phyloP scores from a whole-genome alignment of 2,888 invertebrate species.

The Exocentrus adspersus region DNA sequence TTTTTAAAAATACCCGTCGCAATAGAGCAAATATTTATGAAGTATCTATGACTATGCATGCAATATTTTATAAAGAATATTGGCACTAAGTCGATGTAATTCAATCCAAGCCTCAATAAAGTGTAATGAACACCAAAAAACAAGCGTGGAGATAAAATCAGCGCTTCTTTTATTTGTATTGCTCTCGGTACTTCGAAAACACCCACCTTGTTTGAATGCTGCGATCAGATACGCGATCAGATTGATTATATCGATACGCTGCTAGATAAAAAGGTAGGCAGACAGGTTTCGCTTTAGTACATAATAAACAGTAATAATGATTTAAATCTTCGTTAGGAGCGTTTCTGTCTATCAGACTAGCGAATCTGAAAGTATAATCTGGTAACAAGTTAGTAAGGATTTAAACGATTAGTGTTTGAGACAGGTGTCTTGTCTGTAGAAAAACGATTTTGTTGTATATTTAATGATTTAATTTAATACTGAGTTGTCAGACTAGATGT shows the following conservation, averaged over 20 bases:
- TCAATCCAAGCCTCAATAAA: conserved; percentile 11
- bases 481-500: conserved; percentile 10
- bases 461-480: conserved; percentile 34
- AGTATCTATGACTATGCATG: conserved; percentile 22
- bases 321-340: conserved; percentile 10
- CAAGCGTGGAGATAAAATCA: conserved; percentile 13
- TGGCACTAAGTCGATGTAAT: not conserved
- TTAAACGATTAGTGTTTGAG: conserved; percentile 32
- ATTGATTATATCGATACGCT: conserved; percentile 12
- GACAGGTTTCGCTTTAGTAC: conserved; percentile 16
- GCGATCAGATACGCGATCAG: conserved; percentile 23
- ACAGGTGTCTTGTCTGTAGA: conserved; percentile 35
- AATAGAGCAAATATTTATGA: no score
- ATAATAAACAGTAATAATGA: conserved; percentile 16
- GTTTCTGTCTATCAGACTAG: not conserved
- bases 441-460: conserved; percentile 24
- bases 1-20: no score
- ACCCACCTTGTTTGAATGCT: conserved; percentile 18
- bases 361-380: conserved; percentile 38
- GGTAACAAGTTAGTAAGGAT: conserved; percentile 33
- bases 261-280: conserved; percentile 17
- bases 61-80: conserved; percentile 15
- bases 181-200: conserved; percentile 1
- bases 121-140: not conserved
- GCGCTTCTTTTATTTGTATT: conserved; percentile 18